phyloP scores from a whole-genome alignment of 2,113 vertebrate genomes.

The Callionymus lyra region DNA sequence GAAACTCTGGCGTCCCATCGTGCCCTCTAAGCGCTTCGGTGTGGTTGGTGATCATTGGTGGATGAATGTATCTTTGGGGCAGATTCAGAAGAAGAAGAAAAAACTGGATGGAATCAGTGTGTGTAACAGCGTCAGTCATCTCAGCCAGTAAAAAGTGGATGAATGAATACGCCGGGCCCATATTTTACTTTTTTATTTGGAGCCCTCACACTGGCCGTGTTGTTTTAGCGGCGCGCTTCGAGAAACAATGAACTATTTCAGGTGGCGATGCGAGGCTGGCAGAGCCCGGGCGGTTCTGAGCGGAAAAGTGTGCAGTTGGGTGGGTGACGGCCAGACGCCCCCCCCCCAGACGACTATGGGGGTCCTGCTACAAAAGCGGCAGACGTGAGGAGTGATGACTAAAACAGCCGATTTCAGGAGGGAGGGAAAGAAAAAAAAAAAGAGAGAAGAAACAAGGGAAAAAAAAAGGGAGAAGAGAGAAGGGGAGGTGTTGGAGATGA shows the following conservation, averaged over 20 bases:
- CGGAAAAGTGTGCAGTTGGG: slow-evolving; percentile 15
- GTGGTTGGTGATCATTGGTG: slow-evolving; percentile 43
- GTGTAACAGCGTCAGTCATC: slow-evolving; percentile 47
- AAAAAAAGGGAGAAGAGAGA: slow-evolving; percentile 7
- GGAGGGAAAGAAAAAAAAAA: slow-evolving; percentile 13
- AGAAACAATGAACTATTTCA: slow-evolving; percentile 67
- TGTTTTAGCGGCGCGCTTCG: slow-evolving; percentile 46
- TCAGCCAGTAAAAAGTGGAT: slow-evolving; percentile 51
- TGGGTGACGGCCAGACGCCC: slow-evolving; percentile 41
- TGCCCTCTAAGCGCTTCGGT: slow-evolving; percentile 36
- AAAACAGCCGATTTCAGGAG: slow-evolving; percentile 19
- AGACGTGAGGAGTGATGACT: slow-evolving; percentile 5
- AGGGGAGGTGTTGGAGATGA: slow-evolving; percentile 34
- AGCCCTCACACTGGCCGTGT: slow-evolving; percentile 47
- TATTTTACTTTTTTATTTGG: slow-evolving; percentile 62
- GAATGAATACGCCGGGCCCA: slow-evolving; percentile 53
- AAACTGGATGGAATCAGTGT: slow-evolving; percentile 44
- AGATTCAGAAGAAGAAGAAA: slow-evolving; percentile 42
- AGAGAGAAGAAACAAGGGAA: slow-evolving; percentile 19
- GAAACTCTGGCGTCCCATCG: slow-evolving; percentile 35
- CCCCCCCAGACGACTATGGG: slow-evolving; percentile 33
- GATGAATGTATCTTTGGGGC: slow-evolving; percentile 49
- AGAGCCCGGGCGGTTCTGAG: slow-evolving; percentile 16
- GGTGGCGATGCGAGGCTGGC: slow-evolving; percentile 47
- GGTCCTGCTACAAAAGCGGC: slow-evolving; percentile 27